phyloP scores from a whole-genome alignment of 1,140 invertebrate genomes.

The Asbolus verrucosus region DNA sequence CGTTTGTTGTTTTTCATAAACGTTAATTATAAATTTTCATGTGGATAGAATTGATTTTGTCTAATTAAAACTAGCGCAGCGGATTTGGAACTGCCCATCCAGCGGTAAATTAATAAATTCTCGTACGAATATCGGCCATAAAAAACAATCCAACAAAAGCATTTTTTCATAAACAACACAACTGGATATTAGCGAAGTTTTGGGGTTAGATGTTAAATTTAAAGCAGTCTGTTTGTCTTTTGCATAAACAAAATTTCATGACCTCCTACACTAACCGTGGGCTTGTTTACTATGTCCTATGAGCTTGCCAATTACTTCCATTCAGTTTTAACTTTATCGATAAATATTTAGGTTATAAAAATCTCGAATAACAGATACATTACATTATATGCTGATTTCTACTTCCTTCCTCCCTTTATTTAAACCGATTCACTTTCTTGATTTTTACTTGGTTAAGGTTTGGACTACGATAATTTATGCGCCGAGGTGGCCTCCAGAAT shows the following conservation, averaged over 20 bases:
- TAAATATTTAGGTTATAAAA: slow-evolving; percentile 44
- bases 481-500: no score
- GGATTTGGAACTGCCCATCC: no score
- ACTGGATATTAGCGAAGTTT: slow-evolving; percentile 13
- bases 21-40: no score
- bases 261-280: slow-evolving; percentile 41
- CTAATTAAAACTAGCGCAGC: no score
- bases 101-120: neutral
- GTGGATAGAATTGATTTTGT: no score
- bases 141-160: slow-evolving; percentile 10
- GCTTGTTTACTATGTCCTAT: slow-evolving; percentile 43
- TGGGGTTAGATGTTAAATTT: slow-evolving; percentile 34
- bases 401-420: no score
- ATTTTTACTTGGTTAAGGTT: no score
- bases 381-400: no score
- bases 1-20: no score
- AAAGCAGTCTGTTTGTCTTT: slow-evolving; percentile 42
- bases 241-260: slow-evolving; percentile 41
- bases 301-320: slow-evolving; percentile 47
- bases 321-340: slow-evolving; percentile 40
- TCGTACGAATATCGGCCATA: neutral
- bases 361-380: slow-evolving; percentile 26
- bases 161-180: slow-evolving; percentile 3
- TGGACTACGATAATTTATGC: no score
- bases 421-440: no score